Conservation (phyloP, 2,113 vertebrate species). For the Upupa epops region DNA sequence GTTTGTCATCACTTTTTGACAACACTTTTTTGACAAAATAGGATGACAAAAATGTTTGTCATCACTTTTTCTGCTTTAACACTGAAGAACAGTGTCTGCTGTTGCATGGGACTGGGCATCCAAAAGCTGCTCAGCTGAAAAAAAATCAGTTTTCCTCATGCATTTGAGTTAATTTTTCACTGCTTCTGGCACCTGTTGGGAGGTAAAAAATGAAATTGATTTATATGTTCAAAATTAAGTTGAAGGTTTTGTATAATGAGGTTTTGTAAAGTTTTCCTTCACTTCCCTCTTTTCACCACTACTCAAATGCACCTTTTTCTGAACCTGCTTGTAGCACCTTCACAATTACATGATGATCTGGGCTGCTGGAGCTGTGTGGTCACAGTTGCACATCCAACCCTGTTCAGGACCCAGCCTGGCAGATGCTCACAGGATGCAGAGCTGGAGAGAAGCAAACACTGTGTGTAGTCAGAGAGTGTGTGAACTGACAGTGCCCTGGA, state of each 20-base stretch:
- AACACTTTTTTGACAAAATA: too few relatives aligned
- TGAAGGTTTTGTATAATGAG: not conserved
- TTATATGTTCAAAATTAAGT: not conserved
- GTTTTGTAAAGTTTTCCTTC: not conserved
- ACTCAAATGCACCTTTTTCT: not conserved
- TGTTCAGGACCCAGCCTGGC: not conserved
- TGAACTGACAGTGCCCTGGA: not conserved
- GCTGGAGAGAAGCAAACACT: accelerated
- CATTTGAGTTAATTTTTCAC: not conserved
- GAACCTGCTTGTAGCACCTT: not conserved
- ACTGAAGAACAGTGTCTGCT: not conserved
- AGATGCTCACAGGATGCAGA: accelerated
- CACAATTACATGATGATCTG: not conserved
- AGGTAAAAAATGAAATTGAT: not conserved
- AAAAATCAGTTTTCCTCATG: not conserved
- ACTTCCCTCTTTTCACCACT: not conserved
- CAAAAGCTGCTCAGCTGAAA: not conserved
- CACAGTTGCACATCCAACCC: not conserved
- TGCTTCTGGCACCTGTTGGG: not conserved
- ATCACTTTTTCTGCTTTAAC: not conserved
- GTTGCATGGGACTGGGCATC: not conserved
- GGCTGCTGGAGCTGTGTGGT: not conserved
- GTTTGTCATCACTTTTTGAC: not conserved
- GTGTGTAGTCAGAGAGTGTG: not conserved
- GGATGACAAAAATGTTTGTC: too few relatives aligned